A percentile compares a stretch with the other conserved stretches of the same genome.
phyloP scores from a whole-genome alignment of 2,797 vertebrate genomes.

The Apogon talboti region DNA sequence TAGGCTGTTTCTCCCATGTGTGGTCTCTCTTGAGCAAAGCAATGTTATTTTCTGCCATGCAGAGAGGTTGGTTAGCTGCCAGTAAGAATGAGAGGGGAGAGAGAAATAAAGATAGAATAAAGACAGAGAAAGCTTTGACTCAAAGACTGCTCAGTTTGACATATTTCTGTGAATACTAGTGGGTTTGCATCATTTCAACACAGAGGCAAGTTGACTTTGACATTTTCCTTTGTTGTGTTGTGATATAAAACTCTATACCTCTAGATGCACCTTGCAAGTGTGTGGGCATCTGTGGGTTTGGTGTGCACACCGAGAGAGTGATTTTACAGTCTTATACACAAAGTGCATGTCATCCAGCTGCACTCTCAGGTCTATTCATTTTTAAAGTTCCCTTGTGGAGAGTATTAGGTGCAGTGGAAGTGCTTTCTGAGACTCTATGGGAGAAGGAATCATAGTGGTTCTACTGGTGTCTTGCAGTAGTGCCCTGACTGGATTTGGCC shows the following conservation, averaged over 20 bases:
- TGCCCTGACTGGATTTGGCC: conserved; percentile 39
- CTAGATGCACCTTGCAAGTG: conserved; percentile 61
- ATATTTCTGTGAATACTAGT: conserved; percentile 71
- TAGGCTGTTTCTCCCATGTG: conserved; percentile 80
- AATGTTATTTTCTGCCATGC: conserved; percentile 76
- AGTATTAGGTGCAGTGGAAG: conserved; percentile 56
- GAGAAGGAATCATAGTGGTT: conserved; percentile 46
- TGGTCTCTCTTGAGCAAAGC: conserved; percentile 73
- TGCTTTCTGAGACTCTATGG: conserved; percentile 50
- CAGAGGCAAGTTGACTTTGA: conserved; percentile 69
- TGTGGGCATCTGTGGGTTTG: conserved; percentile 66
- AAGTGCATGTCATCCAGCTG: conserved; percentile 64
- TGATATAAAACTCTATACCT: conserved; percentile 64
- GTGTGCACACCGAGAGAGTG: conserved; percentile 57
- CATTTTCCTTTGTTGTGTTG: conserved; percentile 64
- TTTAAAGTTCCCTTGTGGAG: conserved; percentile 70
- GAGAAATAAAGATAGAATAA: conserved; percentile 72
- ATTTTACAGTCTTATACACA: conserved; percentile 57
- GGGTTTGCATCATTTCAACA: conserved; percentile 77
- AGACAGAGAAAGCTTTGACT: conserved; percentile 67
- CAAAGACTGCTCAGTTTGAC: conserved; percentile 66
- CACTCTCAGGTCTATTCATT: conserved; percentile 75
- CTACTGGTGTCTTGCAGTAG: conserved; percentile 39
- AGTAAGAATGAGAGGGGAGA: conserved; percentile 63
- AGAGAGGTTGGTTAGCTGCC: conserved; percentile 74